Conservation (phyloP, 2,797 vertebrate genomes). For the Onychomys torridus region DNA sequence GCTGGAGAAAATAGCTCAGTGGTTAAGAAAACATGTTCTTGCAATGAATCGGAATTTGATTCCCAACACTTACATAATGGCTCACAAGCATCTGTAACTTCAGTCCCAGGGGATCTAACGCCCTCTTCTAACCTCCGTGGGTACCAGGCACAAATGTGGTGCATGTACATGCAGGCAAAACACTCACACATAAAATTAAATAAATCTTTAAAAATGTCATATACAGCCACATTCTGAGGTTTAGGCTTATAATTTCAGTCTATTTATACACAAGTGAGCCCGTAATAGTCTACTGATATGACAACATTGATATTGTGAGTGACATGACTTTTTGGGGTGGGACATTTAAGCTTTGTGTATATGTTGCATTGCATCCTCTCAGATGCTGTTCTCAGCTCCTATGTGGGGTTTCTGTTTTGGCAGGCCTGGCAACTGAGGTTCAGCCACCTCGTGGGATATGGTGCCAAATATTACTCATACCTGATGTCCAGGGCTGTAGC, state of each 20-base stretch:
- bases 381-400: fast-evolving
- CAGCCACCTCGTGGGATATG: slow-evolving; percentile 97
- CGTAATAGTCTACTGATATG: not conserved
- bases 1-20: not conserved
- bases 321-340: not conserved
- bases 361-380: not conserved
- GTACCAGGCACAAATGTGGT: not conserved
- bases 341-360: not conserved
- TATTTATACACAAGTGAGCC: not conserved
- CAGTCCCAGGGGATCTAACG: not conserved
- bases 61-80: not conserved
- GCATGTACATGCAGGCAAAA: not conserved
- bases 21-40: not conserved
- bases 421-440: slow-evolving; percentile 99
- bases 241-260: not conserved
- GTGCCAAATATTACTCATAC: slow-evolving; percentile 99
- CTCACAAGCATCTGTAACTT: not conserved
- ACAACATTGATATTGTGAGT: fast-evolving
- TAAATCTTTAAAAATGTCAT: not conserved
- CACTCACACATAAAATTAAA: not conserved
- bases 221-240: not conserved
- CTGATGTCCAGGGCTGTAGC: slow-evolving; percentile 98
- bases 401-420: slow-evolving; percentile 6
- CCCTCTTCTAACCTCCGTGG: not conserved
- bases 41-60: not conserved